A percentile compares a stretch with the other conserved stretches of the same genome.
Conservation (phyloP, 2,888 invertebrate genomes). For the Strigamia maritima region DNA sequence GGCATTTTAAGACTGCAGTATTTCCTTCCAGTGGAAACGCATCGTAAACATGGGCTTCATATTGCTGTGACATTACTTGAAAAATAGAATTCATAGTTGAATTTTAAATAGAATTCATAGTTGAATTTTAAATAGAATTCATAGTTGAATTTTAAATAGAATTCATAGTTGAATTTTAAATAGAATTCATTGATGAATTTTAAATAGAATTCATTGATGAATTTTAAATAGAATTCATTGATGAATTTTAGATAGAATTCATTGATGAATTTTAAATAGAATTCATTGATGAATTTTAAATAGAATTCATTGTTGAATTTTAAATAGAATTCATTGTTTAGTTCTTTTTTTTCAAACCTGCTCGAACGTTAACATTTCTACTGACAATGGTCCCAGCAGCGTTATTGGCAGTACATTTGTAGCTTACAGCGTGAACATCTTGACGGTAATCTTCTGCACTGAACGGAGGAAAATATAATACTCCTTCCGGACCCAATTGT, state of each 20-base stretch:
- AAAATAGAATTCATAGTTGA: neutral
- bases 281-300: neutral
- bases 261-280: neutral
- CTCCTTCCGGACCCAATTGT: neutral
- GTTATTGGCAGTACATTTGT: constrained; percentile 14
- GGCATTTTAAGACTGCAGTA: constrained; percentile 38
- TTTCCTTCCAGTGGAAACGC: constrained; percentile 37
- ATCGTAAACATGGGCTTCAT: constrained; percentile 38
- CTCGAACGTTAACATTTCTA: constrained; percentile 8
- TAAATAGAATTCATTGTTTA: neutral
- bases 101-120: neutral
- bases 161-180: neutral
- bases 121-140: too few species aligned
- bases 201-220: neutral
- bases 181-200: too few species aligned
- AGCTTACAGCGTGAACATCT: neutral
- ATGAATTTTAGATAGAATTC: neutral
- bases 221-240: too few species aligned
- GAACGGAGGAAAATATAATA: neutral
- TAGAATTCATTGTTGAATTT: neutral
- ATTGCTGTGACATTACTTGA: constrained; percentile 37
- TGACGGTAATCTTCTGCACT: neutral
- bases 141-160: neutral
- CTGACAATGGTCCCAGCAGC: constrained; percentile 12
- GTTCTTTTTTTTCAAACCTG: neutral